Percentiles rank a stretch among this genome's conserved stretches.
Evolutionary conservation across 1,140 invertebrate genomes (phyloP).

Genomic region (Rhizoglyphus robini): DNA sequence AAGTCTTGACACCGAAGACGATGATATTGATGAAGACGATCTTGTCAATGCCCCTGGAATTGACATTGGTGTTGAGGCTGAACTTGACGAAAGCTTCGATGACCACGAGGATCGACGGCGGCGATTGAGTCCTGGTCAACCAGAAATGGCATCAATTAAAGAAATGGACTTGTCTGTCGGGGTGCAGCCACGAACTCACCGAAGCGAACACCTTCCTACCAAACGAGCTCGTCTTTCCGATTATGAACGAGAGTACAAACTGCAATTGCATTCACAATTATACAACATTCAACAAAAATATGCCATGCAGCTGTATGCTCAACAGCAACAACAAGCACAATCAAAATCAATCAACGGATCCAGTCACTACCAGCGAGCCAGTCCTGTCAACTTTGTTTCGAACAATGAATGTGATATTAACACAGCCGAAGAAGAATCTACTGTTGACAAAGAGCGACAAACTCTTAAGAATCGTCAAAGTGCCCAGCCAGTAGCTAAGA

Average conservation of each 20-base stretch:
- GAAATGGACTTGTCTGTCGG: background rate
- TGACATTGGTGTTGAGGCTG: background rate
- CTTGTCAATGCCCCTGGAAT: conserved; percentile 29
- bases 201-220: background rate
- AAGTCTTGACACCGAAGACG: conserved; percentile 46
- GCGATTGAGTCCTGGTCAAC: no score
- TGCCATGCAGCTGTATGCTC: conserved; percentile 13
- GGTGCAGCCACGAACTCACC: background rate
- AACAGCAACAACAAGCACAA: conserved; percentile 11
- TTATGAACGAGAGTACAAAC: conserved; percentile 12
- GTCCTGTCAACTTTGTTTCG: conserved; percentile 22
- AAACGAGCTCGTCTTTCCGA: conserved; percentile 13
- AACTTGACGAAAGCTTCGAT: conserved; percentile 9
- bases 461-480: background rate
- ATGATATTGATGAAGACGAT: conserved; percentile 48
- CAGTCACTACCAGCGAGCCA: conserved; percentile 13
- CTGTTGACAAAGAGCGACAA: background rate
- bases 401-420: background rate
- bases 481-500: background rate
- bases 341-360: background rate
- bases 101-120: no score
- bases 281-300: conserved; percentile 82
- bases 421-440: background rate
- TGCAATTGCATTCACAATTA: conserved; percentile 65
- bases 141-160: background rate